Percentiles rank a stretch among this genome's conserved stretches.
Evolutionary conservation across 2,888 invertebrate species (phyloP).

Genomic region (Ophioninae sp.): DNA sequence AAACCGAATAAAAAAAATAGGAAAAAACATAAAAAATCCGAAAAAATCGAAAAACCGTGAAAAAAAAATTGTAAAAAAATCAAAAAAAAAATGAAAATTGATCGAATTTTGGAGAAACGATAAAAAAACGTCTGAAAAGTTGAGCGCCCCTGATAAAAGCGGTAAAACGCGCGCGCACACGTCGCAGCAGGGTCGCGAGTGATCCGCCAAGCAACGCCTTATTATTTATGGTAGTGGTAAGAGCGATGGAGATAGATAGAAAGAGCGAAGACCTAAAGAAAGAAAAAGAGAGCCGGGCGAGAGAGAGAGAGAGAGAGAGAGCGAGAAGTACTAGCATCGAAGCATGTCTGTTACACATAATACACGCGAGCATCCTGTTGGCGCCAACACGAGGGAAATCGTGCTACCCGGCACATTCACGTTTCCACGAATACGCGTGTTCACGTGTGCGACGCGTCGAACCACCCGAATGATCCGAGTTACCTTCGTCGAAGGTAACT

Average conservation of each 20-base stretch:
- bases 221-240: constrained; percentile 72
- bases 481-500: no score
- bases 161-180: constrained; percentile 36
- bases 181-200: constrained; percentile 5
- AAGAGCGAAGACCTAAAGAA: no score
- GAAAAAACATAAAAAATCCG: no score
- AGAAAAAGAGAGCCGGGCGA: no score
- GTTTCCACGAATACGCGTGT: background rate
- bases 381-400: constrained; percentile 55
- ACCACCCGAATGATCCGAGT: background rate
- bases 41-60: no score
- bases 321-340: constrained; percentile 62
- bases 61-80: no score
- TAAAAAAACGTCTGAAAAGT: no score
- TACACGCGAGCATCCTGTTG: constrained; percentile 69
- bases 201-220: constrained; percentile 62
- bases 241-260: no score
- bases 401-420: constrained; percentile 8
- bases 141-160: constrained; percentile 66
- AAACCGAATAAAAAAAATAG: no score
- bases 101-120: no score
- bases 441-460: background rate
- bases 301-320: no score
- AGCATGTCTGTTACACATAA: constrained; percentile 70
- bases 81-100: no score